These are phyloP conservation scores for Aphidius colemani DNA, from an alignment of 2,888 invertebrate genomes.

Conservation along the genomic window DNA sequence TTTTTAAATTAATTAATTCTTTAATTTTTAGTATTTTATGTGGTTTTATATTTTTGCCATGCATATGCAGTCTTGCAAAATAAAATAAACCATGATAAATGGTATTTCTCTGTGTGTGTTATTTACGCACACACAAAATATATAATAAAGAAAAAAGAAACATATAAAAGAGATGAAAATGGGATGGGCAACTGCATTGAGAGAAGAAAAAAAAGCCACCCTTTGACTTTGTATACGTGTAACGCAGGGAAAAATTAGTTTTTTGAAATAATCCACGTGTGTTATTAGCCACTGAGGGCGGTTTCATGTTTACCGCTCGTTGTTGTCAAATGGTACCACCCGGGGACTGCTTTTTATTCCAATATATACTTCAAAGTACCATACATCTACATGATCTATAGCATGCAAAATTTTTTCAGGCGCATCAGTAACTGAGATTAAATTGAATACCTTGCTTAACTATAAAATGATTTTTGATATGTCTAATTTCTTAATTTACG, in stretches of 20 bases:
- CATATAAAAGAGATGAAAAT: constrained; percentile 20
- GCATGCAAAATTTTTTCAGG: constrained; percentile 38
- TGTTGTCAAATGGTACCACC: constrained; percentile 51
- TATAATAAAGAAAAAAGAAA: constrained; percentile 24
- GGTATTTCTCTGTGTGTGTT: no score
- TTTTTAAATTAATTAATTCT: no score
- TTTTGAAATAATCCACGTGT: constrained; percentile 58
- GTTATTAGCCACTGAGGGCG: constrained; percentile 57
- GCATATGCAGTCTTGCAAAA: no score
- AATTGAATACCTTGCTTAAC: no score
- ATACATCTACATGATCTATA: constrained; percentile 33
- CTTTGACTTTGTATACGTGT: constrained; percentile 52
- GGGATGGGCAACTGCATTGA: constrained; percentile 21
- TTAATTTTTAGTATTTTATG: no score
- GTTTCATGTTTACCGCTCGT: constrained; percentile 58
- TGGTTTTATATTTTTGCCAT: no score
- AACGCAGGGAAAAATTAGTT: constrained; percentile 54
- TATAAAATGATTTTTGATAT: no score
- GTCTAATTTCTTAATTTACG: no score
- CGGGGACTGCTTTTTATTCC: constrained; percentile 51
- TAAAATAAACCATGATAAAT: not conserved
- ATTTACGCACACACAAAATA: not conserved
- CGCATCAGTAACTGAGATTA: no score
- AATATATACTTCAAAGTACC: constrained; percentile 55
- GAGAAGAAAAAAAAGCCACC: constrained; percentile 29